Evolutionary conservation across 2,113 vertebrate species (phyloP), one percentile per base, ranked within the genome.

Genomic region (Peucedramus taeniatus): DNA sequence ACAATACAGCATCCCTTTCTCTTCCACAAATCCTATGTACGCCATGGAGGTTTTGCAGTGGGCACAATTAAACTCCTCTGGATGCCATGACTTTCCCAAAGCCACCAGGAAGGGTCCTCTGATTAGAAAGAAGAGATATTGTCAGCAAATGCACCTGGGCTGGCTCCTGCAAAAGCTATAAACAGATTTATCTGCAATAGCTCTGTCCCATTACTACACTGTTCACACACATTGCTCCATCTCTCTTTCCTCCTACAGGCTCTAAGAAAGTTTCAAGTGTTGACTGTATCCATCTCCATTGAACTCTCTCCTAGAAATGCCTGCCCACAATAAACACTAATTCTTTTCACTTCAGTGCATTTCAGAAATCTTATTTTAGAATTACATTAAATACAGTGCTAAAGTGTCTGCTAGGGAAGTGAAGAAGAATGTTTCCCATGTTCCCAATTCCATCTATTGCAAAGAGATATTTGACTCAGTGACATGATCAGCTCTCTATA

Each of bases 41-140:
- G 97, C 98, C 98, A 99, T 98, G 6, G 99, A 99, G 59, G 98
- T 97, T 97, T 98, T 99, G 98, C 99, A 99, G 81, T 99, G 99
- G 83, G 98, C 97, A 31, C 99, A 99, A 54, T 98, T 99, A 86
- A 99, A 99, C 94, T 99, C 99, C 93, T 99, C 99, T 5, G 99
- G 99, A 96, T 99, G 99, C 99, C 99, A 99, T 0, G 99, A 99
- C 97, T 99, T 99, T 26, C 99, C 99, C 98, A 99, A 98, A 71
- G 99, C 99, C 97, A 99, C 98, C 15, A 99, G 98, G 95, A 99
- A 99, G 4, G 99, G 99, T 69, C 99, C 99, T 96, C 99, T 99
- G 97, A 66, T 56, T 71, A 90, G 61, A 89, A 91, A 95, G 82
- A 97, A 90, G 26, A 95, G 69, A 87, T 30, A 75, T 31, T 82